These are phyloP conservation scores for Tangara arthus DNA, from an alignment of 2,797 vertebrate genomes.

Conservation along the genomic window DNA sequence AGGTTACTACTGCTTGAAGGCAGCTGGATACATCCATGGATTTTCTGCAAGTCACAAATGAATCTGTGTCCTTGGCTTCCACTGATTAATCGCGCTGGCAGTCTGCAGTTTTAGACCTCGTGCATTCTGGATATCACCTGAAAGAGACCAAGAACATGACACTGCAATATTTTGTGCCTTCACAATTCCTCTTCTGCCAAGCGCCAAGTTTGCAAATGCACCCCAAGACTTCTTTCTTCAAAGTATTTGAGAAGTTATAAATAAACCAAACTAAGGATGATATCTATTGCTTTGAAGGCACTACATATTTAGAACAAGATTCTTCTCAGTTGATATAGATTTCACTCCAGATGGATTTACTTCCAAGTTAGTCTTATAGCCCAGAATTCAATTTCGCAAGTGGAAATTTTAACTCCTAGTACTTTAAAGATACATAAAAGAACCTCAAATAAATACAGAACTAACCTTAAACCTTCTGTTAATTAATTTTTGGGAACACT, in stretches of 20 bases:
- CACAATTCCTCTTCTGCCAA: background rate
- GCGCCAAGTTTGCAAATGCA: background rate
- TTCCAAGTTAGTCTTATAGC: background rate
- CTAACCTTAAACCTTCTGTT: background rate
- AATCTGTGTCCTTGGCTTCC: background rate
- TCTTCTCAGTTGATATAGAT: background rate
- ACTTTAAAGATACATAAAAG: conserved; percentile 1
- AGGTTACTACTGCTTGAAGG: background rate
- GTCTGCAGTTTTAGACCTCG: background rate
- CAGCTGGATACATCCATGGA: background rate
- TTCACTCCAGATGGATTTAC: background rate
- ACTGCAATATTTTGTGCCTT: background rate
- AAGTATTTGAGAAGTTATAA: conserved; percentile 29
- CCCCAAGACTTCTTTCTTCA: background rate
- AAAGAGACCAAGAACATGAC: background rate
- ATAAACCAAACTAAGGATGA: background rate
- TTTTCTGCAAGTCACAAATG: background rate
- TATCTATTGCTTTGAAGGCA: conserved; percentile 25
- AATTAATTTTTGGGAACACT: background rate
- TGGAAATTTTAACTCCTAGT: conserved; percentile 8
- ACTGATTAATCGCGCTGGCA: background rate
- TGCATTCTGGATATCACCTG: background rate
- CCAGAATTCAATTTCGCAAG: background rate
- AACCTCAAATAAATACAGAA: background rate
- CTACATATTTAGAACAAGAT: conserved; percentile 13